These are phyloP conservation scores for Avahi laniger DNA, from an alignment of 2,797 vertebrate species.

Conservation along the genomic window DNA sequence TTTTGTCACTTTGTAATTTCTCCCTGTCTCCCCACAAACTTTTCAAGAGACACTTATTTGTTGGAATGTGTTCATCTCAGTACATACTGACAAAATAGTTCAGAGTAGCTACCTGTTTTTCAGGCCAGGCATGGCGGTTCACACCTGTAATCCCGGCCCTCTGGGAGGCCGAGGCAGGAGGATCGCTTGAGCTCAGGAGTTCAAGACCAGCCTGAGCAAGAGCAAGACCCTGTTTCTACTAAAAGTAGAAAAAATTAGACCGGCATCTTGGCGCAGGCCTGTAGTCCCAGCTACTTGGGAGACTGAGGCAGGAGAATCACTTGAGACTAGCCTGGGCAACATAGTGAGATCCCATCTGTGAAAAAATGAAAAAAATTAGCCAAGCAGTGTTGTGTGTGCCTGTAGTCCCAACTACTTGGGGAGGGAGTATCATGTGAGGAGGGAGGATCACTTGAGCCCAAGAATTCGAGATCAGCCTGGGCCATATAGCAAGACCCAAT, in stretches of 20 bases:
- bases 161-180: not conserved
- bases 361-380: not conserved
- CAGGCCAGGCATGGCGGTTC: not conserved
- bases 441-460: not conserved
- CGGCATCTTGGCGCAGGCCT: too few relatives aligned
- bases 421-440: not conserved
- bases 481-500: not conserved
- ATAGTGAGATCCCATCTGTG: not conserved
- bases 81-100: not conserved
- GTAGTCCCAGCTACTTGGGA: not conserved
- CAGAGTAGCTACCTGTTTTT: not conserved
- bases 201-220: not conserved
- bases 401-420: not conserved
- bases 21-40: not conserved
- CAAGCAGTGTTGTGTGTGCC: not conserved
- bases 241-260: not conserved
- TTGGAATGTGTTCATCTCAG: not conserved
- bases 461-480: not conserved
- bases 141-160: not conserved
- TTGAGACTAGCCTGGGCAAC: not conserved
- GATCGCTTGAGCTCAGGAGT: not conserved
- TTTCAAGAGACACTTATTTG: not conserved
- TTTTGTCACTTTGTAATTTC: not conserved
- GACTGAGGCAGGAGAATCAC: not conserved
- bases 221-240: not conserved